phyloP scores from a whole-genome alignment of 2,113 vertebrate genomes.

The Rafetus swinhoei region DNA sequence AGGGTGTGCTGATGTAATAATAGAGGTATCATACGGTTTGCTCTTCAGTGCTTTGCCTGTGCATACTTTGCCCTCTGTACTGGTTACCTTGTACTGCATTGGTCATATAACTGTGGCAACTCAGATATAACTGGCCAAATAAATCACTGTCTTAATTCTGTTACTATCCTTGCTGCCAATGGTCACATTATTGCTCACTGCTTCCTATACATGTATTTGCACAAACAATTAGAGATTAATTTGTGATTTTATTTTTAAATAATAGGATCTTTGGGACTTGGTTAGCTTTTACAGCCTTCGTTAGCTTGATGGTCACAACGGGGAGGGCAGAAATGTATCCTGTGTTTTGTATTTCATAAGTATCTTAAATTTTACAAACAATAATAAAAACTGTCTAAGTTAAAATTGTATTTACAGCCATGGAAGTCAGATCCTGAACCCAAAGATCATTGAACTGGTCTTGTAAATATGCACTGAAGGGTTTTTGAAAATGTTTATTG shows the following conservation, averaged over 20 bases:
- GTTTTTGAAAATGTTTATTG: not conserved
- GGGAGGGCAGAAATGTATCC: not conserved
- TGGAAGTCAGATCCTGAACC: not conserved
- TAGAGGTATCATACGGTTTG: not conserved
- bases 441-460: not conserved
- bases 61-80: fast-evolving
- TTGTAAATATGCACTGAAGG: slow-evolving; percentile 1
- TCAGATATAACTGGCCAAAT: not conserved
- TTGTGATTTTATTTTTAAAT: fast-evolving
- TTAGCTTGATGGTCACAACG: not conserved
- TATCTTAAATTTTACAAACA: not conserved
- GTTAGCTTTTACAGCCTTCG: not conserved
- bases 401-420: not conserved
- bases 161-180: not conserved
- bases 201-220: not conserved
- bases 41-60: fast-evolving
- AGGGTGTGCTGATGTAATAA: not conserved
- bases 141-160: not conserved
- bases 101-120: fast-evolving
- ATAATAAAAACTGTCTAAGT: not conserved
- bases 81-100: fast-evolving
- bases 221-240: not conserved
- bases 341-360: not conserved
- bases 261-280: not conserved
- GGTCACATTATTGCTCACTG: not conserved